A percentile compares a stretch with the other conserved stretches of the same genome.
Conservation (phyloP, 2,888 invertebrate genomes). For the Macrosiphum euphorbiae region DNA sequence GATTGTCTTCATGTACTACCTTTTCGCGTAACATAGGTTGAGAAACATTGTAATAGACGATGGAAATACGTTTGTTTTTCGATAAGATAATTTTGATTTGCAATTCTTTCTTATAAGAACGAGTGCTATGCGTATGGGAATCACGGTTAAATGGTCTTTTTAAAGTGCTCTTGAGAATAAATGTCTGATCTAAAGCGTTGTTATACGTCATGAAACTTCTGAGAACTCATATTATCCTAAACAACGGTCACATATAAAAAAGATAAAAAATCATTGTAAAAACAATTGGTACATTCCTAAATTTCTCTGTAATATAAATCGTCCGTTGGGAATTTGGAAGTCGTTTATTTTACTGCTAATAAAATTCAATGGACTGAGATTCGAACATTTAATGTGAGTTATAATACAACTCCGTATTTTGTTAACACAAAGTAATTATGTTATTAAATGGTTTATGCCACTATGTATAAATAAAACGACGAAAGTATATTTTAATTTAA, state of each 20-base stretch:
- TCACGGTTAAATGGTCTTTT: background rate
- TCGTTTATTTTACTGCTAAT: background rate
- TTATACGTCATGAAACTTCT: background rate
- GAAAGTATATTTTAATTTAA: background rate
- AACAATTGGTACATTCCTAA: background rate
- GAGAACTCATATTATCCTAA: background rate
- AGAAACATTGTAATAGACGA: background rate
- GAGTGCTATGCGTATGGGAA: background rate
- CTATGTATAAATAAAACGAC: background rate
- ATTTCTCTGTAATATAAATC: background rate
- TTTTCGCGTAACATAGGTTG: too few relatives aligned
- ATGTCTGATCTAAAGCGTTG: background rate
- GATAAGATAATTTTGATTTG: background rate
- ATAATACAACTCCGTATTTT: background rate
- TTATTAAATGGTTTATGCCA: background rate
- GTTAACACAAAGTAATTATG: constrained; percentile 9
- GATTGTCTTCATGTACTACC: too few relatives aligned
- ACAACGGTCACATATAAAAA: background rate
- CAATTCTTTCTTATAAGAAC: background rate
- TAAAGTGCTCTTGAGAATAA: background rate
- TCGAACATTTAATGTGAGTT: background rate
- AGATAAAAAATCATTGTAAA: background rate
- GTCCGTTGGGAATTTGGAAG: background rate
- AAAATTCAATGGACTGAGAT: background rate
- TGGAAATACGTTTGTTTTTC: background rate